phyloP scores from a whole-genome alignment of 92 coral and sea anemone species.

The Heteractis magnifica region DNA sequence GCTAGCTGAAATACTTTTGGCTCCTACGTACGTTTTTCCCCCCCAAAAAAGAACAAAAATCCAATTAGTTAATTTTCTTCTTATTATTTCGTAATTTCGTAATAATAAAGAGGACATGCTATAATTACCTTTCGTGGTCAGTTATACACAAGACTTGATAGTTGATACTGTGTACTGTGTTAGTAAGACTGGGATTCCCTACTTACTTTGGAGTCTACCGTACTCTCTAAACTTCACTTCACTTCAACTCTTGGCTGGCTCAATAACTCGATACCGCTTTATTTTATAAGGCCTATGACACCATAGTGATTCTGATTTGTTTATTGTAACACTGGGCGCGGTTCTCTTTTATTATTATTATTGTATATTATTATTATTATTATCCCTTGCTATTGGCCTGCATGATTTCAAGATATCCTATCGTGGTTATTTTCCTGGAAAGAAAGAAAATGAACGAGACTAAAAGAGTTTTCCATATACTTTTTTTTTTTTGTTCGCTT shows the following conservation, averaged over 20 bases:
- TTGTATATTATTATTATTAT: constrained; percentile 17
- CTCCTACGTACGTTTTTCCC: not conserved
- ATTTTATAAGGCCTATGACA: constrained; percentile 27
- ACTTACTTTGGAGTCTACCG: constrained; percentile 7
- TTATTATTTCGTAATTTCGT: constrained; percentile 8
- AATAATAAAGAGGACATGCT: not conserved
- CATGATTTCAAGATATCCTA: constrained; percentile 23
- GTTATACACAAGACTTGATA: too few species aligned
- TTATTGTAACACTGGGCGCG: constrained; percentile 68
- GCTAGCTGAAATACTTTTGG: not conserved
- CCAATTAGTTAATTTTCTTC: constrained; percentile 24
- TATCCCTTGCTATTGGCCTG: constrained; percentile 10
- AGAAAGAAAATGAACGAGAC: constrained; percentile 7
- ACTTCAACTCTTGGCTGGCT: constrained; percentile 1
- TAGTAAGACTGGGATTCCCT: not conserved
- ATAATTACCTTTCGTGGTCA: constrained; percentile 2
- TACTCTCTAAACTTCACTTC: constrained; percentile 22
- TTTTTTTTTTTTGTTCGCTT: constrained; percentile 25
- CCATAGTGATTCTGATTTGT: constrained; percentile 57
- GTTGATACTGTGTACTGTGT: too few species aligned
- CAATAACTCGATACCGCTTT: constrained; percentile 33
- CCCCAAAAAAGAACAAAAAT: not conserved
- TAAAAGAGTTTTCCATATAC: constrained; percentile 20
- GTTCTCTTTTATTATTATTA: constrained; percentile 10
- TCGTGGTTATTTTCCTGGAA: not conserved